These are phyloP conservation scores for Ciconia nigra DNA, from an alignment of 2,797 vertebrate species.

Conservation along the genomic window DNA sequence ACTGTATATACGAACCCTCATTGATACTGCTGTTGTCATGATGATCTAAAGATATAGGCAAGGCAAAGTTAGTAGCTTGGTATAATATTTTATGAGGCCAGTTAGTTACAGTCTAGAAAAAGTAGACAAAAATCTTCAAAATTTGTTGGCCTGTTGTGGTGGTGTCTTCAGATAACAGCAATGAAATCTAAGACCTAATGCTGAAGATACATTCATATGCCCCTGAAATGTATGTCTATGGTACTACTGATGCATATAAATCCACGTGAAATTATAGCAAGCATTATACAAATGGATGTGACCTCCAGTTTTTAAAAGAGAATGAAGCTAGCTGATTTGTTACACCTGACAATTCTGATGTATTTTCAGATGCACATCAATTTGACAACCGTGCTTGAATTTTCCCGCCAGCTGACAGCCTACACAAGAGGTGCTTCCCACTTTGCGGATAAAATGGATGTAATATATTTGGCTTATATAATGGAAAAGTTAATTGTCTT, in stretches of 20 bases:
- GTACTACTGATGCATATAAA: neutral
- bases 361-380: conserved; percentile 84
- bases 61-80: neutral
- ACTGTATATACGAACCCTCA: neutral
- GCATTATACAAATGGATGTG: neutral
- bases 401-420: conserved; percentile 84
- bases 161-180: neutral
- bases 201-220: neutral
- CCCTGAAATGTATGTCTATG: neutral
- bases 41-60: neutral
- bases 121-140: neutral
- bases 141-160: neutral
- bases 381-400: conserved; percentile 79
- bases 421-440: conserved; percentile 84
- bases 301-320: neutral
- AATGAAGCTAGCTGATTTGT: neutral
- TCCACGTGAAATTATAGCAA: neutral
- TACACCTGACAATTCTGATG: neutral
- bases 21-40: neutral
- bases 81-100: neutral
- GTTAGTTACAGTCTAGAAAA: neutral
- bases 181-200: neutral
- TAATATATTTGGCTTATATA: conserved; percentile 89
- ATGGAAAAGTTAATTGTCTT: conserved; percentile 87
- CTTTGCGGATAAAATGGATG: conserved; percentile 89